These are phyloP conservation scores for Melanostoma mellinum DNA, from an alignment of 2,888 invertebrate genomes.

Conservation along the genomic window DNA sequence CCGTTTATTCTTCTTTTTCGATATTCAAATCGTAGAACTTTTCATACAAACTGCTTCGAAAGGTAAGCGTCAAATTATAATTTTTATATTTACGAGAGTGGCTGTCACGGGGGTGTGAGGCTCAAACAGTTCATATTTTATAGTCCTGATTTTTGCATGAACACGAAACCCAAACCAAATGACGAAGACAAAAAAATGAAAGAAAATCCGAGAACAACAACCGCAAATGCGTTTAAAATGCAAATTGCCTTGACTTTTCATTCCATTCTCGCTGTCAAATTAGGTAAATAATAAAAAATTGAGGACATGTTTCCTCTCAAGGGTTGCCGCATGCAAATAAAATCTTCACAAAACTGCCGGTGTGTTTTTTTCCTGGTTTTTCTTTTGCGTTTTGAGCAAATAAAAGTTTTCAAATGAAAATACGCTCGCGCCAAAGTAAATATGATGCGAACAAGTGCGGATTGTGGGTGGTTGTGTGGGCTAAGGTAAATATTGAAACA, in stretches of 20 bases:
- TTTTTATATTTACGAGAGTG: not conserved
- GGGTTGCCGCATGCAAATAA: slow-evolving; percentile 41
- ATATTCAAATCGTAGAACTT: slow-evolving; percentile 40
- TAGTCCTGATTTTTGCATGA: slow-evolving; percentile 61
- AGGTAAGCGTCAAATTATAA: slow-evolving; percentile 41
- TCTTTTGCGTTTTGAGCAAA: slow-evolving; percentile 51
- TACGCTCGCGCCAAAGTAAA: slow-evolving; percentile 52
- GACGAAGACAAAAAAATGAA: slow-evolving; percentile 27
- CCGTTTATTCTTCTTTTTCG: slow-evolving; percentile 3
- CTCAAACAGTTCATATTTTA: slow-evolving; percentile 27
- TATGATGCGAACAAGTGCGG: slow-evolving; percentile 16
- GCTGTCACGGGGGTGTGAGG: not conserved
- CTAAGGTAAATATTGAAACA: slow-evolving; percentile 62
- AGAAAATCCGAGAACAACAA: slow-evolving; percentile 45
- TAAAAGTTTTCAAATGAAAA: slow-evolving; percentile 70
- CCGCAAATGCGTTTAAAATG: slow-evolving; percentile 72
- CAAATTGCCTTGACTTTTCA: slow-evolving; percentile 72
- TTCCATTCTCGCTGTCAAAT: slow-evolving; percentile 69
- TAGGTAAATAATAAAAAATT: slow-evolving; percentile 68
- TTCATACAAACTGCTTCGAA: slow-evolving; percentile 17
- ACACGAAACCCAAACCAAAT: slow-evolving; percentile 44
- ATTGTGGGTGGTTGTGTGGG: not conserved
- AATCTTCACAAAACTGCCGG: slow-evolving; percentile 40
- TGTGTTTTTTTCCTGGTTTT: not conserved
- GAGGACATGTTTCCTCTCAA: slow-evolving; percentile 54